Evolutionary conservation across 2,113 vertebrate genomes (phyloP), one percentile per base, ranked within the genome.

Genomic region (Coregonus clupeaformis): DNA sequence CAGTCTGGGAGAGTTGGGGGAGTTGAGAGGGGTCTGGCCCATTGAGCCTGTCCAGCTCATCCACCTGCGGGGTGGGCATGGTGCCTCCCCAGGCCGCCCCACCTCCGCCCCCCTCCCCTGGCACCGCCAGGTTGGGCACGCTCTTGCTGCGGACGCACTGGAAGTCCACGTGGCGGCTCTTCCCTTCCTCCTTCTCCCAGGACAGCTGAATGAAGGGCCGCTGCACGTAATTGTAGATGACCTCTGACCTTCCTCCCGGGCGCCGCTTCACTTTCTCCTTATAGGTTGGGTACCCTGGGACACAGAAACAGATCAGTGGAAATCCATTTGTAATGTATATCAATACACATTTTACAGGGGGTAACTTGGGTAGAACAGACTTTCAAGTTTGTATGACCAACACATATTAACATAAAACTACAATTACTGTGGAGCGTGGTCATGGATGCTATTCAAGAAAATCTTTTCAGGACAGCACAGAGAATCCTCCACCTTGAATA

Each of bases 181-280:
- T 95, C 4, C 94, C 94, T 73, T 94, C 94, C 27, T 95, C 94
- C 87, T 95, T 95, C 27, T 95, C 94, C 94, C 94, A 95, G 0
- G 94, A 95, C 93, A 95, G 94, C 87, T 94, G 94, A 82, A 95
- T 94, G 85, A 95, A 95, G 0, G 94, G 94, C 0, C 93, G 80
- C 69, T 95, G 94, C 0, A 95, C 93, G 0, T 95, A 95, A 80
- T 95, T 95, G 79, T 95, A 95, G 24, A 95, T 95, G 5, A 95
- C 94, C 72, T 95, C 94, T 0, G 94, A 95, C 6, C 93, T 89
- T 0, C 94, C 94, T 0, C 94, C 94, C 0, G 94, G 92, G 64
- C 94, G 85, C 87, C 93, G 91, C 84, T 94, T 95, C 74, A 94
- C 92, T 82, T 95, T 95, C 88, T 95, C 94, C 73, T 95, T 95